Conservation (phyloP, 2,888 invertebrate species). For the Platycheirus albimanus region DNA sequence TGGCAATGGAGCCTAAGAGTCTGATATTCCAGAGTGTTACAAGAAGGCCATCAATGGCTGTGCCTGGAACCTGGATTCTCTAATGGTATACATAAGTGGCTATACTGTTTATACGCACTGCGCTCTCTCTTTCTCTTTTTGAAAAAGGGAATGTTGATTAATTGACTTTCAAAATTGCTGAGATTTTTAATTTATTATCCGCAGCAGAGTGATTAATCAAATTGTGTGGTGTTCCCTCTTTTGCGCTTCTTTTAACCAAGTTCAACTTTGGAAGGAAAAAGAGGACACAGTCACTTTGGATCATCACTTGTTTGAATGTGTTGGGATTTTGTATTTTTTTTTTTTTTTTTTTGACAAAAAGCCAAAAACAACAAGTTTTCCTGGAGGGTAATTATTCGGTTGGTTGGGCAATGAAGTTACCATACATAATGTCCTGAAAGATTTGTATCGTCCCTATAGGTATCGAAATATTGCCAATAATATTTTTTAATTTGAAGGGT, state of each 20-base stretch:
- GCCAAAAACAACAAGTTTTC: slow-evolving; percentile 44
- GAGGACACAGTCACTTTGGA: slow-evolving; percentile 47
- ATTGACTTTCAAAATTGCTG: slow-evolving; percentile 83
- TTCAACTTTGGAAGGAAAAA: slow-evolving; percentile 36
- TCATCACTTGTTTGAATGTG: slow-evolving; percentile 29
- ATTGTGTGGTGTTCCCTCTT: slow-evolving; percentile 47
- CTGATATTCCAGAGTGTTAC: slow-evolving; percentile 65
- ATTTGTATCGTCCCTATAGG: slow-evolving; percentile 3
- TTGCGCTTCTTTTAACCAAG: too few relatives aligned
- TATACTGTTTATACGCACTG: neutral
- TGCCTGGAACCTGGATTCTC: neutral
- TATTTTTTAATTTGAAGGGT: too few relatives aligned
- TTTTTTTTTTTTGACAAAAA: slow-evolving; percentile 68
- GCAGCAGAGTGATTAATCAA: slow-evolving; percentile 81
- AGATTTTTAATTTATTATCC: slow-evolving; percentile 83
- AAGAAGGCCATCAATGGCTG: slow-evolving; percentile 52
- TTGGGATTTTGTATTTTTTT: slow-evolving; percentile 71
- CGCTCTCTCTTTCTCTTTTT: slow-evolving; percentile 20
- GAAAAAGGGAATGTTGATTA: slow-evolving; percentile 79
- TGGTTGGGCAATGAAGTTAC: slow-evolving; percentile 54
- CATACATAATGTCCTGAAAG: slow-evolving; percentile 8
- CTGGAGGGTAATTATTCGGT: slow-evolving; percentile 59
- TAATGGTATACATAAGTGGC: neutral
- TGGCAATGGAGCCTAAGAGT: slow-evolving; percentile 61
- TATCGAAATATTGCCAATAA: too few relatives aligned